Conservation (phyloP, 2,888 invertebrate species). For the Adineta ricciae region DNA sequence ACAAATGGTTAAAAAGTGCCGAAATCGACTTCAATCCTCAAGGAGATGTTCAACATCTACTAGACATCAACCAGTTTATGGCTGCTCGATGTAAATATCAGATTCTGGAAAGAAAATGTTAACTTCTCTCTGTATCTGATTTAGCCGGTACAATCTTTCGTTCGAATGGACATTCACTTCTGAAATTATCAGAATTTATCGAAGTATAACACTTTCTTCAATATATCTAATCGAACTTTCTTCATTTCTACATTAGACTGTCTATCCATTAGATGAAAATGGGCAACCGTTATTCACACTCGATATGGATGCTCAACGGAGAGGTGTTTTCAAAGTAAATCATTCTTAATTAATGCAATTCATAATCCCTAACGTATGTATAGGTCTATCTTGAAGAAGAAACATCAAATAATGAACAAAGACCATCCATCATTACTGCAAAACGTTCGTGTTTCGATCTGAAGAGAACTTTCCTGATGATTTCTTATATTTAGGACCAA, state of each 20-base stretch:
- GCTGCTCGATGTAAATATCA: not conserved
- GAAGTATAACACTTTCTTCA: not conserved
- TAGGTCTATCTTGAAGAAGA: constrained; percentile 32
- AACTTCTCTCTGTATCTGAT: not conserved
- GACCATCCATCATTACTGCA: not conserved
- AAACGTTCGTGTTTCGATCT: not conserved
- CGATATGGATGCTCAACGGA: not conserved
- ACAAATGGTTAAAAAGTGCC: not conserved
- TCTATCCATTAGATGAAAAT: constrained; percentile 14
- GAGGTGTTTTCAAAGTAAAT: not conserved
- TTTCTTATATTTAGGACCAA: constrained; percentile 22
- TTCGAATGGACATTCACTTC: not conserved
- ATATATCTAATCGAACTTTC: not conserved
- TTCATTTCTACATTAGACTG: not conserved
- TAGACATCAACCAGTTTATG: not conserved
- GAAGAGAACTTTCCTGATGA: too few relatives aligned
- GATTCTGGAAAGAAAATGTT: not conserved
- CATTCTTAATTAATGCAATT: not conserved
- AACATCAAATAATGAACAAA: not conserved
- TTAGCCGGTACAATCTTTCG: not conserved
- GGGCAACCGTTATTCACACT: not conserved
- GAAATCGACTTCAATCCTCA: not conserved
- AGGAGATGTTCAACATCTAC: not conserved
- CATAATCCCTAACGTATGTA: not conserved
- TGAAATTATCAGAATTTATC: not conserved